Conservation (phyloP, 2,797 vertebrate species). For the Toxotes lorentzi region DNA sequence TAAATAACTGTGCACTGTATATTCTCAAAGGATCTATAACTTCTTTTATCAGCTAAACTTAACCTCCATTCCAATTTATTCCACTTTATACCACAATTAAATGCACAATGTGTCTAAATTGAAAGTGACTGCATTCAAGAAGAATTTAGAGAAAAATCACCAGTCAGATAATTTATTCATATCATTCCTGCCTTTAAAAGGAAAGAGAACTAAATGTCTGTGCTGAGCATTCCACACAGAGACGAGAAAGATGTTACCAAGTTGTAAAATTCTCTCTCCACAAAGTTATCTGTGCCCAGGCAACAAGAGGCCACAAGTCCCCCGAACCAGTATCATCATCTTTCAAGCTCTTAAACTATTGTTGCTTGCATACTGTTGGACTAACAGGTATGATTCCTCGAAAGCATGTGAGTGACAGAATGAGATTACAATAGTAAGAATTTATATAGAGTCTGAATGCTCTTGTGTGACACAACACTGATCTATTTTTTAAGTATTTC, state of each 20-base stretch:
- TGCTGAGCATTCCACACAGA: conserved; percentile 79
- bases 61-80: conserved; percentile 11
- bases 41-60: conserved; percentile 8
- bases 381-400: background rate
- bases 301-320: conserved; percentile 52
- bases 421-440: conserved; percentile 19
- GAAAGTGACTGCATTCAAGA: background rate
- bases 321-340: conserved; percentile 28
- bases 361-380: conserved; percentile 24
- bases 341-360: conserved; percentile 27
- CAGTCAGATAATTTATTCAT: conserved; percentile 27
- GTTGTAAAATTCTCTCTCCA: conserved; percentile 81
- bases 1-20: background rate
- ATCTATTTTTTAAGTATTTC: too few species aligned
- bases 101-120: background rate
- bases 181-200: conserved; percentile 68
- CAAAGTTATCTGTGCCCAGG: conserved; percentile 66
- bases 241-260: conserved; percentile 80
- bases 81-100: background rate
- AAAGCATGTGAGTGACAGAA: conserved; percentile 24
- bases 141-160: background rate
- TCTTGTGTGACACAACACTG: conserved; percentile 16
- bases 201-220: conserved; percentile 71
- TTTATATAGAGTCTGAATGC: conserved; percentile 31
- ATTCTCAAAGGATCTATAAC: background rate